Evolutionary conservation across 1,140 invertebrate species (phyloP).

Genomic region (Neodiprion lecontei): DNA sequence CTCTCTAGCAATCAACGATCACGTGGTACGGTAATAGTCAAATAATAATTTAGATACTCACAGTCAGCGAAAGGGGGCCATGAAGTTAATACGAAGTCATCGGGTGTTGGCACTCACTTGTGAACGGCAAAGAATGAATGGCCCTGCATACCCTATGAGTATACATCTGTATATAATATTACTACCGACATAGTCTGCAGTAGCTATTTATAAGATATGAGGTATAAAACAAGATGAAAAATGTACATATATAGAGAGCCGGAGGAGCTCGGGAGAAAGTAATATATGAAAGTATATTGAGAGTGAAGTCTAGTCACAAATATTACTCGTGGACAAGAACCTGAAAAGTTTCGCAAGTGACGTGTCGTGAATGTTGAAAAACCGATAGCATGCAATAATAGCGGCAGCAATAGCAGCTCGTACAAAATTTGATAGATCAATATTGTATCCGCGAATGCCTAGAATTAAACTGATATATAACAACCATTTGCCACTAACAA

Average conservation of each 20-base stretch:
- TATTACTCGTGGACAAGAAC: conserved; percentile 40
- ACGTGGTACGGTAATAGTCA: too few relatives aligned
- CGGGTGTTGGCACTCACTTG: too few relatives aligned
- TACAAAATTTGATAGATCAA: too few relatives aligned
- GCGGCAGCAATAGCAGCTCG: background rate
- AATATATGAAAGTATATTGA: conserved; percentile 43
- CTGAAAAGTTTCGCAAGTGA: conserved; percentile 43
- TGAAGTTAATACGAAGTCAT: too few relatives aligned
- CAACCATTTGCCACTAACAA: background rate
- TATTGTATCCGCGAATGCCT: too few relatives aligned
- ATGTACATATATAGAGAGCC: conserved; percentile 16
- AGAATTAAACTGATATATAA: conserved; percentile 11
- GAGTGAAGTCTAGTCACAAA: conserved; percentile 54
- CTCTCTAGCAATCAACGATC: too few relatives aligned
- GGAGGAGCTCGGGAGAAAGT: conserved; percentile 21
- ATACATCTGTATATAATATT: too few relatives aligned
- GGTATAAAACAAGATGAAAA: background rate
- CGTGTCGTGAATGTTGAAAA: background rate
- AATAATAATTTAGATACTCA: too few relatives aligned
- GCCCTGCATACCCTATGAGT: too few relatives aligned
- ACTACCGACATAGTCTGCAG: too few relatives aligned
- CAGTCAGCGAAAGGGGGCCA: too few relatives aligned
- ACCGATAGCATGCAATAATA: background rate
- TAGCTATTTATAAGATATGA: background rate
- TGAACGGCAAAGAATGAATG: too few relatives aligned